A percentile compares a stretch with the other conserved stretches of the same genome.
Evolutionary conservation across 1,140 invertebrate species (phyloP).

Genomic region (Hypsibius dujardini): DNA sequence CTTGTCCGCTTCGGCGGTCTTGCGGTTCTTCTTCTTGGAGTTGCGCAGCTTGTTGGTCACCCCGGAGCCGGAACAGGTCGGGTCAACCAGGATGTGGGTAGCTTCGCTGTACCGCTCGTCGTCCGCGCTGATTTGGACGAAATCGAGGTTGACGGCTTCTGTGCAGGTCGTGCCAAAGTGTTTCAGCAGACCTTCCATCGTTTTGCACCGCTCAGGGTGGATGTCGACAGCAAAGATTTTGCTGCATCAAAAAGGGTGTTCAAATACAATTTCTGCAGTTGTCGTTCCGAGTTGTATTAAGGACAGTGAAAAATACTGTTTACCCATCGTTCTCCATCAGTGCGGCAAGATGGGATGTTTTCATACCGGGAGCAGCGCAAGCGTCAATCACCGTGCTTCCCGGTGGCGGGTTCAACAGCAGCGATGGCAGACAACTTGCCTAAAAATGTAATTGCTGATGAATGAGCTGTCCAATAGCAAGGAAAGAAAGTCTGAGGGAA

Average conservation of each 20-base stretch:
- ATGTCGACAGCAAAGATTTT: constrained; percentile 65
- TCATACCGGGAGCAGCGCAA: constrained; percentile 91
- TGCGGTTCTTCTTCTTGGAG: not conserved
- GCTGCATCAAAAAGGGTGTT: constrained; percentile 30
- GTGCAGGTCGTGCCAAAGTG: constrained; percentile 47
- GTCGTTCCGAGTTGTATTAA: no score
- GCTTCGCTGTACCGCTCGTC: constrained; percentile 45
- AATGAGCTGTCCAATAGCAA: not conserved
- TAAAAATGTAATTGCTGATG: constrained; percentile 32
- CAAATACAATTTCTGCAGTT: no score
- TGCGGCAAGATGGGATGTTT: constrained; percentile 69
- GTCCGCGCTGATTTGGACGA: constrained; percentile 43
- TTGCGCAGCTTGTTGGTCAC: constrained; percentile 27
- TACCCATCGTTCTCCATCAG: constrained; percentile 56
- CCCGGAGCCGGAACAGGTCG: constrained; percentile 86
- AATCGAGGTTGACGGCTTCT: constrained; percentile 48
- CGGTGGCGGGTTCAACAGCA: constrained; percentile 48
- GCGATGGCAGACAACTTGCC: constrained; percentile 69
- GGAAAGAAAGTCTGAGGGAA: not conserved
- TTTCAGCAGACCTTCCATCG: constrained; percentile 43
- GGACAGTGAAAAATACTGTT: constrained; percentile 13
- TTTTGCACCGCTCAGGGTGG: constrained; percentile 45
- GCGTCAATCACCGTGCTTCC: constrained; percentile 61
- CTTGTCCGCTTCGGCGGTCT: constrained; percentile 22
- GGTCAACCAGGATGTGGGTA: constrained; percentile 79